phyloP scores from a whole-genome alignment of 1,140 invertebrate genomes.

The Nephotettix cincticeps region DNA sequence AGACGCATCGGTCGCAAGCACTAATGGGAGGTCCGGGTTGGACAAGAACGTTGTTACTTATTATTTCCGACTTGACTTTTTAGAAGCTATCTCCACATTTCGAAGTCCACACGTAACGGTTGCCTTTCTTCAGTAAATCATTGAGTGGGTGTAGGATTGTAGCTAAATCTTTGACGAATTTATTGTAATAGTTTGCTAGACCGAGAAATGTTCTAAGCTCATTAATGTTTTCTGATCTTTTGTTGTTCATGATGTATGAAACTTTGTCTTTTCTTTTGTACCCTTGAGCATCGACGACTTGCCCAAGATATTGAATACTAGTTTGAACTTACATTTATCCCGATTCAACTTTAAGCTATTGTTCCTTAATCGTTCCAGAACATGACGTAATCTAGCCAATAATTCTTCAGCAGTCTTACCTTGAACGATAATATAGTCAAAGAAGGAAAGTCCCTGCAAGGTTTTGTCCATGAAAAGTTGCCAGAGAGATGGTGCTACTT shows the following conservation, averaged over 20 bases:
- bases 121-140: slow-evolving; percentile 16
- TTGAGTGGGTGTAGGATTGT: slow-evolving; percentile 31
- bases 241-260: slow-evolving; percentile 37
- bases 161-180: slow-evolving; percentile 40
- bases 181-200: slow-evolving; percentile 43
- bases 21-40: slow-evolving; percentile 44
- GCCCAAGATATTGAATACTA: slow-evolving; percentile 37
- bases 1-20: slow-evolving; percentile 52
- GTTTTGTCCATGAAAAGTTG: slow-evolving; percentile 42
- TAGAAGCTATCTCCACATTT: slow-evolving; percentile 43
- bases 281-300: slow-evolving; percentile 35
- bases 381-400: not conserved
- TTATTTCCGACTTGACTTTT: slow-evolving; percentile 44
- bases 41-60: slow-evolving; percentile 40
- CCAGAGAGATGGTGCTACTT: slow-evolving; percentile 39
- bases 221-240: slow-evolving; percentile 26
- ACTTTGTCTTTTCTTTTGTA: slow-evolving; percentile 35
- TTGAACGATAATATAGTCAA: slow-evolving; percentile 32
- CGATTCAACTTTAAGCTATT: slow-evolving; percentile 27
- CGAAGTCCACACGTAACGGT: not conserved
- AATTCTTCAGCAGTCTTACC: not conserved
- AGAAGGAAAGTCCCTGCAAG: slow-evolving; percentile 22
- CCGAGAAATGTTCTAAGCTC: slow-evolving; percentile 43
- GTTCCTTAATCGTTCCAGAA: not conserved
- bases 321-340: slow-evolving; percentile 26